Base-by-base conservation (phyloP, 2,888 invertebrate genomes). In the Drosophila percnosoma region DNA sequence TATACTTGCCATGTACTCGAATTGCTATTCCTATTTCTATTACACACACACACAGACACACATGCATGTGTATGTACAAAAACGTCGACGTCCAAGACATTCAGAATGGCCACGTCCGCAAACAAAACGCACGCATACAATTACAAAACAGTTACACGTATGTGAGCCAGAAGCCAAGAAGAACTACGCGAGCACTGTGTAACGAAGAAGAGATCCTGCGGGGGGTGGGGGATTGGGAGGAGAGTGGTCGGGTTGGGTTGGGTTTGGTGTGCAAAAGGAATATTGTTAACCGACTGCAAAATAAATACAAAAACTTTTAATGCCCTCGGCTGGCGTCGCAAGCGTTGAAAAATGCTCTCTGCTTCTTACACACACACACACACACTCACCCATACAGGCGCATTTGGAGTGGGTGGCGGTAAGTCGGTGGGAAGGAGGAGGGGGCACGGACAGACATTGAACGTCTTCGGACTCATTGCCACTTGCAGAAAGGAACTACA, bases 251-350 rank as follows among this genome's bases (percentile, higher is more conserved):
- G 34, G 53, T 45, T 49, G 54, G 63, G 40, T 40, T 34, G 49
- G 55, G 54, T 60, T 59, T 74, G 72, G 40, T 71, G 76, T 72
- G 83, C 76, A 67, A 76, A 73, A 79, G 90, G 90, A 91, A 86
- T 87, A 90, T 89, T 89, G 90, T 90, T 90, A 91, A 91, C 91
- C 91, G 90, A 89, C 90, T 89, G 80, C 91, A 90, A 91, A 87
- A 81, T 89, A 86, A 91, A 90, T 83, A 91, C 90, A 89, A 78
- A 91, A 87, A 83, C 90, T 90, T 89, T 90, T 89, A 89, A 89
- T 89, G 88, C 88, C 86, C 87, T 82, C 87, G 73, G 72, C 82
- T 48, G 49, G 45, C 82, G 72, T 73, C 73, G 75, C 90, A 78
- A 77, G 75, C 83, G 74, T 87, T 90, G 90, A 85, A 91, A 91